These are phyloP conservation scores for Alectoris magna DNA, from an alignment of 2,797 vertebrate genomes.

Conservation along the genomic window DNA sequence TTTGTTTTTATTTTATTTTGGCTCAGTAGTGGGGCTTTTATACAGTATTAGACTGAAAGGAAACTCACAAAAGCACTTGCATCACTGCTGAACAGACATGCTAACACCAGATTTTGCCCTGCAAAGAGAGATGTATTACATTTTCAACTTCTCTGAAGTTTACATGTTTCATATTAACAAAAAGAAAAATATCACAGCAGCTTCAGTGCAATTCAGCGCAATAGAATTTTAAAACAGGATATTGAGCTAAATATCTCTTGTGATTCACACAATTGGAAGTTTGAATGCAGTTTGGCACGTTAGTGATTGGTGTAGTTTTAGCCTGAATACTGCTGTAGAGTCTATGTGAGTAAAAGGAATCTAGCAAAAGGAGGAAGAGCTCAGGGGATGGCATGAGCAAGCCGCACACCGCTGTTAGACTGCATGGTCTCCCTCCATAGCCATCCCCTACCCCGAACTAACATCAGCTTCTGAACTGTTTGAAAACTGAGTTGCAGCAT, in stretches of 20 bases:
- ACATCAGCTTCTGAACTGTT: not conserved
- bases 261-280: not conserved
- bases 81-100: not conserved
- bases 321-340: not conserved
- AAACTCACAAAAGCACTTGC: not conserved
- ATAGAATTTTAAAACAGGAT: not conserved
- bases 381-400: rapidly evolving
- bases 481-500: rapidly evolving
- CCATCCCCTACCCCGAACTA: not conserved
- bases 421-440: not conserved
- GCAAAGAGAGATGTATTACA: not conserved
- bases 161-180: not conserved
- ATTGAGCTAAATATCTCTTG: not conserved
- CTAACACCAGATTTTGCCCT: not conserved
- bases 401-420: rapidly evolving
- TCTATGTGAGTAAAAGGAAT: not conserved
- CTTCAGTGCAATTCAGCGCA: not conserved
- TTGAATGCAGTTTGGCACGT: not conserved
- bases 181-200: not conserved
- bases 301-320: not conserved
- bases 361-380: rapidly evolving
- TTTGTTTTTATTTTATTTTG: not conserved
- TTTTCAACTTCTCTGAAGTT: not conserved
- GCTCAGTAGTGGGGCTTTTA: not conserved
- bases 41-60: not conserved